Percentiles rank a stretch among this genome's conserved stretches.
Conservation (phyloP, 2,888 invertebrate species). For the Sisyra terminalis region DNA sequence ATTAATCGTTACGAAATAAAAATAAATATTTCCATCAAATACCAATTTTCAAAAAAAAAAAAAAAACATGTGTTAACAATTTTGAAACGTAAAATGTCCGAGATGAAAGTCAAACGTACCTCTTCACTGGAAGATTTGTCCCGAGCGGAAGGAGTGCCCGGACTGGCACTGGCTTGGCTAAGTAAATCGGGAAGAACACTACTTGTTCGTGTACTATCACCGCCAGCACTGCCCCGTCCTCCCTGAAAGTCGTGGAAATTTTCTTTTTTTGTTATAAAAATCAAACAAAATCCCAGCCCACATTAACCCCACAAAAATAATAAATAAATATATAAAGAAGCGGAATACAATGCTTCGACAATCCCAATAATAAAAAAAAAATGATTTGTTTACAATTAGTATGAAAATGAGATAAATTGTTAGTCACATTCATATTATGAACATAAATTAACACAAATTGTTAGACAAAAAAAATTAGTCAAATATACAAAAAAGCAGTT, state of each 20-base stretch:
- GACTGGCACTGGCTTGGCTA: conserved; percentile 65
- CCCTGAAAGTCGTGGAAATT: conserved; percentile 1
- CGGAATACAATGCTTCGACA: no score
- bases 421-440: no score
- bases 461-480: no score
- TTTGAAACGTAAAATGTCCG: conserved; percentile 1
- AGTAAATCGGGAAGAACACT: conserved; percentile 90
- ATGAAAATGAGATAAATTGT: no score
- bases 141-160: conserved; percentile 70
- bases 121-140: conserved; percentile 93
- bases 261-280: no score
- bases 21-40: background rate
- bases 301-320: no score
- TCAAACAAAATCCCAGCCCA: no score
- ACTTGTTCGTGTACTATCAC: conserved; percentile 61
- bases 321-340: no score
- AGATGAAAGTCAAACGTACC: conserved; percentile 39
- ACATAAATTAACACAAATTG: no score
- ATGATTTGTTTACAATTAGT: no score
- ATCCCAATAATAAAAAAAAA: no score
- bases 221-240: conserved; percentile 26
- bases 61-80: conserved; percentile 2
- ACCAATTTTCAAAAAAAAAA: background rate
- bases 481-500: no score
- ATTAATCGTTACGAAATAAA: background rate